Evolutionary conservation across 2,113 vertebrate species (phyloP).

Genomic region (Notarius quadriscutis): DNA sequence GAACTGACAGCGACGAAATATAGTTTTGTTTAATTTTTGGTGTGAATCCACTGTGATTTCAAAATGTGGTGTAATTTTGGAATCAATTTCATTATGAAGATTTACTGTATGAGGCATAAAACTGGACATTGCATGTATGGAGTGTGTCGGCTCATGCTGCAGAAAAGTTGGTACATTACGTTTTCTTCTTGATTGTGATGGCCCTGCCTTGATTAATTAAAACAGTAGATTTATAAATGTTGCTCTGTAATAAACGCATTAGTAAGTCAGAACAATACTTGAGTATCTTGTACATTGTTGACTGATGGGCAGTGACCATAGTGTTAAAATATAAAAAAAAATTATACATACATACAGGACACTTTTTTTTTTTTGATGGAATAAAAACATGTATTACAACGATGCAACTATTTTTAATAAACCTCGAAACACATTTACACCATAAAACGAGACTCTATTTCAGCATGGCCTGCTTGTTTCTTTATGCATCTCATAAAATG

Average conservation of each 20-base stretch:
- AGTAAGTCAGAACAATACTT: not conserved
- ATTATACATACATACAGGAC: too few relatives aligned
- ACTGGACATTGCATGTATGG: not conserved
- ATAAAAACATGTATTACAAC: not conserved
- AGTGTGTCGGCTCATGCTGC: not conserved
- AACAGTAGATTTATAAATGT: not conserved
- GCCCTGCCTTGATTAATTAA: not conserved
- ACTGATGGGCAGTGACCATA: not conserved
- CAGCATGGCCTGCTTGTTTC: constrained; percentile 34
- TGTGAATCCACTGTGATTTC: not conserved
- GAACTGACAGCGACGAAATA: not conserved
- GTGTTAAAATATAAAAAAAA: too few relatives aligned
- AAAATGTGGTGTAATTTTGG: not conserved
- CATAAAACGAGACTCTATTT: not conserved
- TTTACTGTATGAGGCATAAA: not conserved
- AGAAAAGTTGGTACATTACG: not conserved
- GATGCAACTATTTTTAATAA: not conserved
- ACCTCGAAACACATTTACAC: constrained; percentile 11
- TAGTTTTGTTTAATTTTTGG: not conserved
- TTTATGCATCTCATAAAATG: constrained; percentile 38
- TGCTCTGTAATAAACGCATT: not conserved
- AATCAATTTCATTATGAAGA: not conserved
- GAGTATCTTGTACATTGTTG: not conserved
- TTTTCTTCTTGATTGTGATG: not conserved
- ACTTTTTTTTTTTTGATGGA: too few relatives aligned